These are phyloP conservation scores for Oreortyx pictus DNA, from an alignment of 2,797 vertebrate species.

Conservation along the genomic window DNA sequence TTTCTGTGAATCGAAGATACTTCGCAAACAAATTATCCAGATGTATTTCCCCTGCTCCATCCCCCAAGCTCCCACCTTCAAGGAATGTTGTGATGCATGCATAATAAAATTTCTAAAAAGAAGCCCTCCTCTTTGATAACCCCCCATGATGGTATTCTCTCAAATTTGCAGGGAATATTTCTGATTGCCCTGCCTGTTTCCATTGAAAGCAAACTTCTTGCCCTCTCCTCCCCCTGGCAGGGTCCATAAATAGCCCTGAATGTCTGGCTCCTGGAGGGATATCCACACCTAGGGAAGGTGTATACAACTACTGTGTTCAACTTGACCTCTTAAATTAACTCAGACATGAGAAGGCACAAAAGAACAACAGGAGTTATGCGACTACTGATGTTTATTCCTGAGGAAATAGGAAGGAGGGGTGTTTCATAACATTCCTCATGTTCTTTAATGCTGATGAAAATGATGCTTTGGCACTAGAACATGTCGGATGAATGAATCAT, in stretches of 20 bases:
- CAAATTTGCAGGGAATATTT: background rate
- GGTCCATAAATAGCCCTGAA: conserved; percentile 39
- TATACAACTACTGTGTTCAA: background rate
- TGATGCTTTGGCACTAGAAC: background rate
- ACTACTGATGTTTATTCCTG: conserved; percentile 28
- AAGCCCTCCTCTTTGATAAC: background rate
- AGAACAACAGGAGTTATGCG: conserved; percentile 19
- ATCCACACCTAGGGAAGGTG: conserved; percentile 31
- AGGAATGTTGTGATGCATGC: background rate
- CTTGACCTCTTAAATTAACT: conserved; percentile 35
- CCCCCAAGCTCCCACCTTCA: background rate
- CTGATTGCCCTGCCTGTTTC: background rate
- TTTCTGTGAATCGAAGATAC: background rate
- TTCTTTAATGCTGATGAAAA: background rate
- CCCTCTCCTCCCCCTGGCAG: background rate
- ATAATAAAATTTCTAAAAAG: background rate
- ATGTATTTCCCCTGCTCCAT: background rate
- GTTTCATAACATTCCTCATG: background rate
- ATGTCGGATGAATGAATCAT: background rate
- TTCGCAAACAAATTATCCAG: conserved; percentile 1
- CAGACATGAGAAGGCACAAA: conserved; percentile 22
- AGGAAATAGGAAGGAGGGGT: conserved; percentile 7
- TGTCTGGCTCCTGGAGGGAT: background rate
- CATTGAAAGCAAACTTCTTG: conserved; percentile 10
- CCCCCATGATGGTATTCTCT: background rate